Base-by-base conservation (phyloP, 2,888 invertebrate genomes). In the Seira musarum region DNA sequence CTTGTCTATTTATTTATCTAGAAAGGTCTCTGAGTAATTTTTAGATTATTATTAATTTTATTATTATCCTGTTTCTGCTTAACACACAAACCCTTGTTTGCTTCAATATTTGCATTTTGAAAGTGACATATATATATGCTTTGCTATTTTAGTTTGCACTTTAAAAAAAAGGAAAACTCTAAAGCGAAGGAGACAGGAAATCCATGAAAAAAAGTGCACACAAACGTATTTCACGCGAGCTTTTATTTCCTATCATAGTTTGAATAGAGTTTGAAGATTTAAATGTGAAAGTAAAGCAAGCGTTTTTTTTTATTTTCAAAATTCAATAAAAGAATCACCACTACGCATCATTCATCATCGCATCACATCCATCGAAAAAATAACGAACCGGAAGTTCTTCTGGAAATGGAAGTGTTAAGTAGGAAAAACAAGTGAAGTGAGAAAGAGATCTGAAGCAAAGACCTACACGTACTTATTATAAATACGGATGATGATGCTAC, bases 321-420 rank as follows among this genome's bases (percentile, higher is more conserved):
- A 30, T 30, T 30, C 30, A 15, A 49, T 49, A 49, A 49, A 49
- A 49, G 6, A 49, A 49, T n/a, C 13, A 49, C 49, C 49, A n/a
- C 49, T 30, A 49, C 49, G 49, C 49, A 49, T 49, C 49, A 49
- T 49, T 49, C 49, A 49, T 49, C 49, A 49, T 49, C 30, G 8
- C 30, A 49, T 49, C 49, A 49, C 49, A 49, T 49, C 49, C 49
- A 49, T 49, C 49, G 49, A 49, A 49, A 49, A 13, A n/a, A n/a
- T n/a, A n/a, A 49, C 13, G 15, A 49, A 49, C 15, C 2, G 49
- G 15, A 49, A 49, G 15, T 49, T n/a, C 13, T n/a, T n/a, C n/a
- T n/a, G 49, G 13, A 49, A 49, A 15, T 30, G 49, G 13, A 49
- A 13, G 49, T 49, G 17, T n/a, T n/a, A 49, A 49, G n/a, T n/a